These are phyloP conservation scores for Athrips mouffetella DNA, from an alignment of 2,888 invertebrate species.

Conservation along the genomic window DNA sequence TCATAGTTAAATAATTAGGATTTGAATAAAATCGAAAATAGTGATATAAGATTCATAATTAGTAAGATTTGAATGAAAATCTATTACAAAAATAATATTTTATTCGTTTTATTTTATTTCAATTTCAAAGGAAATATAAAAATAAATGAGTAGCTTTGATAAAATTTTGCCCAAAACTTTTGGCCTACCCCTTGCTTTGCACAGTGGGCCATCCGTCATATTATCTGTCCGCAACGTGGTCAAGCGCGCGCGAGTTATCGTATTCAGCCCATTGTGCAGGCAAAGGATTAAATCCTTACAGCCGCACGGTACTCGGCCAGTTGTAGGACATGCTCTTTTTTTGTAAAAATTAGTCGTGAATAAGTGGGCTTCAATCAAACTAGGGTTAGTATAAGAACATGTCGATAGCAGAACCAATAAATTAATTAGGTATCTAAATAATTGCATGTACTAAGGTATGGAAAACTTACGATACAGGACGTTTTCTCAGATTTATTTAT, in stretches of 20 bases:
- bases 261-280: conserved; percentile 23
- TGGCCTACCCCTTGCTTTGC: conserved; percentile 12
- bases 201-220: conserved; percentile 41
- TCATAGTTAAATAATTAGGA: too few species aligned
- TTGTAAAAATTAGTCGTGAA: conserved; percentile 59
- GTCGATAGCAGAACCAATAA: neutral
- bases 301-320: conserved; percentile 45
- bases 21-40: too few species aligned
- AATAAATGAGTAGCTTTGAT: too few species aligned
- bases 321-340: conserved; percentile 54
- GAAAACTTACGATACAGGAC: too few species aligned
- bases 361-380: conserved; percentile 55
- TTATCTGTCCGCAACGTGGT: conserved; percentile 59
- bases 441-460: too few species aligned
- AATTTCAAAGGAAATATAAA: too few species aligned
- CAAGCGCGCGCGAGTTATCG: conserved; percentile 39
- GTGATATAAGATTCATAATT: too few species aligned
- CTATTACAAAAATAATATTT: too few species aligned
- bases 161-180: neutral
- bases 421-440: neutral
- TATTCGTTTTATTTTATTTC: too few species aligned
- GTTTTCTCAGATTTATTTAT: too few species aligned
- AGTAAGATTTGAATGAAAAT: too few species aligned
- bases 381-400: neutral
- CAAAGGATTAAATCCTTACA: conserved; percentile 63